Conservation (phyloP, 2,888 invertebrate species). For the Agrochola lota region DNA sequence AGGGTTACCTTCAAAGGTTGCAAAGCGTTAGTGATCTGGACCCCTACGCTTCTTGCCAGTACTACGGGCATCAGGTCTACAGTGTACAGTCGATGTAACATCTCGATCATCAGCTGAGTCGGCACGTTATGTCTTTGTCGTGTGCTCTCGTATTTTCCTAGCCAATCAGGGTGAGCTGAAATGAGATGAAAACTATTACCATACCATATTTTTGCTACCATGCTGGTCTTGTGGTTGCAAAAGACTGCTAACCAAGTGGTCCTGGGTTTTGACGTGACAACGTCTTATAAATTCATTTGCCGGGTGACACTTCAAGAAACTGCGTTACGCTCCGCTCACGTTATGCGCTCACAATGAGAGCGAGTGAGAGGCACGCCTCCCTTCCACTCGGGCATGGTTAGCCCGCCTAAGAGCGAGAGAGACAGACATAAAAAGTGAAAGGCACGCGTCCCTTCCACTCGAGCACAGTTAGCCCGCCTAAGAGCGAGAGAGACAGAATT, state of each 20-base stretch:
- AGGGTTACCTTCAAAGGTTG: slow-evolving; percentile 93
- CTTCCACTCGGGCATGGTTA: too few species aligned
- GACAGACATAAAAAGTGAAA: too few species aligned
- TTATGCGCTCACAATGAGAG: too few species aligned
- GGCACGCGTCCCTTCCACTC: too few species aligned
- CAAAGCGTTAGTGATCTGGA: slow-evolving; percentile 95
- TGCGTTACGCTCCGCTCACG: too few species aligned
- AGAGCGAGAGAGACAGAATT: too few species aligned
- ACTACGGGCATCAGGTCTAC: slow-evolving; percentile 94
- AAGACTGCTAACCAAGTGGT: background rate
- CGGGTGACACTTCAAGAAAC: too few species aligned
- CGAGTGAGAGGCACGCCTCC: too few species aligned
- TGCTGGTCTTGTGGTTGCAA: background rate
- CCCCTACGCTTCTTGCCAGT: slow-evolving; percentile 94
- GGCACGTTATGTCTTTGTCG: slow-evolving; percentile 97
- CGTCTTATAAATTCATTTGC: too few species aligned
- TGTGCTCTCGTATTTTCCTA: slow-evolving; percentile 95
- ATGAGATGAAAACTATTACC: background rate
- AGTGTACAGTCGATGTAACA: slow-evolving; percentile 95
- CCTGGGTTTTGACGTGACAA: too few species aligned
- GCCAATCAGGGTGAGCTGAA: slow-evolving; percentile 92
- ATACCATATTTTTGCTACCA: background rate
- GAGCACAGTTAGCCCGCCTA: too few species aligned
- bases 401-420: too few species aligned
- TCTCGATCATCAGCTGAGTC: slow-evolving; percentile 96